These are phyloP conservation scores for Tetragnatha versicolor DNA, from an alignment of 1,140 invertebrate species.

Conservation along the genomic window DNA sequence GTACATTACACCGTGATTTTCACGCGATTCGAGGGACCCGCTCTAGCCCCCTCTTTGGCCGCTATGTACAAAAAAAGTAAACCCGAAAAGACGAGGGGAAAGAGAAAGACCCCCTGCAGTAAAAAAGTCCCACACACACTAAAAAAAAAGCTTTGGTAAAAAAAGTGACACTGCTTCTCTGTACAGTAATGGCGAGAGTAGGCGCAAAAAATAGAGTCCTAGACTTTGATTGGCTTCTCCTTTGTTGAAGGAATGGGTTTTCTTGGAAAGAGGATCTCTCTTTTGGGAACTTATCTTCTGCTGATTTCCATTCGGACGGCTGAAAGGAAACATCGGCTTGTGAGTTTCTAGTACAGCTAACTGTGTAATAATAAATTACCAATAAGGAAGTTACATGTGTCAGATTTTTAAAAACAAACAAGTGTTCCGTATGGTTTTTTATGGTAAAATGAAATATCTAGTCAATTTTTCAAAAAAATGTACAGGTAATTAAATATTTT, in stretches of 20 bases:
- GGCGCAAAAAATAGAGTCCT: constrained; percentile 13
- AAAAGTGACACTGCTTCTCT: too few relatives aligned
- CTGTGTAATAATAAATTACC: neutral
- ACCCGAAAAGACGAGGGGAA: too few relatives aligned
- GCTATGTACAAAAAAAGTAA: too few relatives aligned
- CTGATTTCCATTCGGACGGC: constrained; percentile 48
- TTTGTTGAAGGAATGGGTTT: neutral
- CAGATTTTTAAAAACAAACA: neutral
- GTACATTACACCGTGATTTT: too few relatives aligned
- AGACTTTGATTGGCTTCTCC: constrained; percentile 1
- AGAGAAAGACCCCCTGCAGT: too few relatives aligned
- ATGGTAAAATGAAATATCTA: neutral
- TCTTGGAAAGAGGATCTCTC: neutral
- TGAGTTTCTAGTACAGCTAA: neutral
- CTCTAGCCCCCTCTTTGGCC: too few relatives aligned
- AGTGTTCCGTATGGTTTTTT: neutral
- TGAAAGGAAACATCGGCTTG: constrained; percentile 8
- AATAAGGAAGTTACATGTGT: neutral
- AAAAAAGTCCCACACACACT: too few relatives aligned
- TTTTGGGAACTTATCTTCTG: constrained; percentile 42
- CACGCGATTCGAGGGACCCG: too few relatives aligned
- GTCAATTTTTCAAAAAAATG: neutral
- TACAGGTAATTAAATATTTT: neutral
- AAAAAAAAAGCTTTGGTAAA: too few relatives aligned
- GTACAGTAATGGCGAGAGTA: constrained; percentile 35